phyloP scores from a whole-genome alignment of 2,113 vertebrate genomes.

The Porphyrio hochstetteri region DNA sequence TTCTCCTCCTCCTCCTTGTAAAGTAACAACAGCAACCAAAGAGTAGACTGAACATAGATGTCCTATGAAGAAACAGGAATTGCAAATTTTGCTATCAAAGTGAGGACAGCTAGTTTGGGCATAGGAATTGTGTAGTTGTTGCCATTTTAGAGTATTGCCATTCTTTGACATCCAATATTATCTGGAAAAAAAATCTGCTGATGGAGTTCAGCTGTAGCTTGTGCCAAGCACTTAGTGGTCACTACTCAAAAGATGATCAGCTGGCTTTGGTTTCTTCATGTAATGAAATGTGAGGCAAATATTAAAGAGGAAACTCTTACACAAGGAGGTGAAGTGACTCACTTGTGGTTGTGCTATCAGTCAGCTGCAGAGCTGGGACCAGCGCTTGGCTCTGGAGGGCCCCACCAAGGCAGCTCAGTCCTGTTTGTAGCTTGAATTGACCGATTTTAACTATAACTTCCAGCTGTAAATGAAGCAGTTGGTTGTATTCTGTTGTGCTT shows the following conservation, averaged over 20 bases:
- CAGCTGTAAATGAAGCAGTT: background rate
- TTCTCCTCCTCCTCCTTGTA: background rate
- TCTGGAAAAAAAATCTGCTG: background rate
- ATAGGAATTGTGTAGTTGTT: background rate
- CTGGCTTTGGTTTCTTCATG: background rate
- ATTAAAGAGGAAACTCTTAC: background rate
- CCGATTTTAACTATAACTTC: background rate
- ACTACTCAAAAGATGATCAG: background rate
- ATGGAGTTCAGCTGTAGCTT: background rate
- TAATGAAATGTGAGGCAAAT: background rate
- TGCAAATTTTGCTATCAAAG: background rate
- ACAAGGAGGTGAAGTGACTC: background rate
- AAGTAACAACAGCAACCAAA: background rate
- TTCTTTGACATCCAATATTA: background rate
- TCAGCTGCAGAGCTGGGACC: background rate
- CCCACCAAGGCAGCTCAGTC: background rate
- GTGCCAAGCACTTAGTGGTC: background rate
- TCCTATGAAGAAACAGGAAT: background rate
- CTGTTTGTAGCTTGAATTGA: background rate
- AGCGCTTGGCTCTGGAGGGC: fast-evolving
- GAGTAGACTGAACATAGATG: background rate
- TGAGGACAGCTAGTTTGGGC: background rate
- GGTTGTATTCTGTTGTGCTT: background rate
- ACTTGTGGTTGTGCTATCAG: background rate
- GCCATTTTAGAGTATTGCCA: background rate